Percentiles rank a stretch among this genome's conserved stretches.
Evolutionary conservation across 2,888 invertebrate species (phyloP).

Genomic region (Isoperla grammatica): DNA sequence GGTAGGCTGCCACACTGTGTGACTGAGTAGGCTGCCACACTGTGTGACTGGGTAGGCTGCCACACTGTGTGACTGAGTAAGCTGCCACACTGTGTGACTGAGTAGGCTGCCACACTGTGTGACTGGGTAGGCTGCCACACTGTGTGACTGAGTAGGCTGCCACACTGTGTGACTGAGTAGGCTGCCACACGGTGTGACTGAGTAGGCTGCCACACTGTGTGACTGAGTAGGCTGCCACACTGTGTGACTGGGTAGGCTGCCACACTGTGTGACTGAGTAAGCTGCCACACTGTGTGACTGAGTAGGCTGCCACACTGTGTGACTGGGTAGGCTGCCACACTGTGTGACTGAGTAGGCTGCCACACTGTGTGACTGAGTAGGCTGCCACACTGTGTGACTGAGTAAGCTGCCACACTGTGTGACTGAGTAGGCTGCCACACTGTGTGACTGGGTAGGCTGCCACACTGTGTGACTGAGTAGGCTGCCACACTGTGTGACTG

Average conservation of each 20-base stretch:
- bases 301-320: constrained; percentile 12
- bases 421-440: too few relatives aligned
- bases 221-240: too few relatives aligned
- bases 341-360: constrained; percentile 14
- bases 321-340: too few relatives aligned
- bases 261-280: background rate
- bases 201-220: constrained; percentile 12
- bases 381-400: too few relatives aligned
- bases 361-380: background rate
- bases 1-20: constrained; percentile 11
- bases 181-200: too few relatives aligned
- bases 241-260: constrained; percentile 14
- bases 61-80: background rate
- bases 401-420: constrained; percentile 11
- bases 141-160: constrained; percentile 14
- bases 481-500: too few relatives aligned
- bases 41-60: constrained; percentile 14
- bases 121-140: too few relatives aligned
- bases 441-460: constrained; percentile 14
- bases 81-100: too few relatives aligned
- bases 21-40: too few relatives aligned
- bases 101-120: constrained; percentile 12
- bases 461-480: background rate
- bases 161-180: background rate
- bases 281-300: too few relatives aligned